phyloP scores from a whole-genome alignment of 1,140 invertebrate species.

The Trichonephila inaurata region DNA sequence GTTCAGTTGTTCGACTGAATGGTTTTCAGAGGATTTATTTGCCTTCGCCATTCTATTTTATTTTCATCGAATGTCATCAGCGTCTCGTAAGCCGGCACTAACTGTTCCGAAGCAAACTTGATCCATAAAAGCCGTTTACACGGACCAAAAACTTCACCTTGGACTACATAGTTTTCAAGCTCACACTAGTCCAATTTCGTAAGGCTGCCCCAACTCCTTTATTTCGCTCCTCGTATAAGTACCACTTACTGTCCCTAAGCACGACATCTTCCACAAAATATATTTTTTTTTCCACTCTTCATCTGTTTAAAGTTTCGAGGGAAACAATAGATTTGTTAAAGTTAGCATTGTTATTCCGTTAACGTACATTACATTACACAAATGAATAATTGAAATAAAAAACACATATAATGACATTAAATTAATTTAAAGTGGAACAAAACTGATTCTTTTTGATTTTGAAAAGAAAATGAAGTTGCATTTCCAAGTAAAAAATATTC shows the following conservation, averaged over 20 bases:
- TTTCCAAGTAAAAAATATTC: too few relatives aligned
- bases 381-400: too few relatives aligned
- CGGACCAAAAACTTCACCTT: conserved; percentile 57
- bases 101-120: conserved; percentile 8
- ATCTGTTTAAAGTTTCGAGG: not conserved
- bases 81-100: conserved; percentile 3
- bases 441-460: too few relatives aligned
- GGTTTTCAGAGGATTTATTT: conserved; percentile 7
- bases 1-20: conserved; percentile 7
- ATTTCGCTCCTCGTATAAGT: not conserved
- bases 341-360: not conserved
- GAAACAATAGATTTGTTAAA: not conserved
- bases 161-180: conserved; percentile 61
- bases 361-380: too few relatives aligned
- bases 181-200: not conserved
- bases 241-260: not conserved
- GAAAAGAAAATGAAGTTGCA: too few relatives aligned
- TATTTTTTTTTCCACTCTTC: not conserved
- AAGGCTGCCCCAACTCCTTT: not conserved
- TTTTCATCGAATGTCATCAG: conserved; percentile 30
- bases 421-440: too few relatives aligned
- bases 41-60: not conserved
- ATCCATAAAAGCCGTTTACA: conserved; percentile 54
- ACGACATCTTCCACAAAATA: not conserved
- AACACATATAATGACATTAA: too few relatives aligned